phyloP scores from a whole-genome alignment of 53 echinoderm and acorn worm species.

The Echinarachnius parma region DNA sequence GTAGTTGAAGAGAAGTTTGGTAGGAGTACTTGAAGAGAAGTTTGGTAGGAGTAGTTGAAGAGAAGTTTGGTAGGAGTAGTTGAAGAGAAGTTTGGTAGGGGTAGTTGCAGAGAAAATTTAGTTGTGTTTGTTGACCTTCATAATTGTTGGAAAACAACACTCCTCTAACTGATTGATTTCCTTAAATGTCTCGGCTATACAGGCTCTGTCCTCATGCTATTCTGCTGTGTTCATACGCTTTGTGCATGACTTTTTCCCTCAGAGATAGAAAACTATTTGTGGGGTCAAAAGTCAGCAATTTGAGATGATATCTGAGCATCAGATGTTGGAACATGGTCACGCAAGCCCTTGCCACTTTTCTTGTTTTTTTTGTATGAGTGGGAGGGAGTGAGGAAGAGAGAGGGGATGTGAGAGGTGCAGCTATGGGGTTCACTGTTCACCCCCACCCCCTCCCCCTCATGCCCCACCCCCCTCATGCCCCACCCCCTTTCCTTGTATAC shows the following conservation, averaged over 20 bases:
- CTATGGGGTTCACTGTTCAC: background rate
- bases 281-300: conserved; percentile 29
- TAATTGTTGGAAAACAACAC: too few species aligned
- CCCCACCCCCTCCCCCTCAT: conserved; percentile 20
- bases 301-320: conserved; percentile 33
- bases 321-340: conserved; percentile 29
- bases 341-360: too few species aligned
- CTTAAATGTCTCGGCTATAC: background rate
- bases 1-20: too few species aligned
- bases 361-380: conserved; percentile 8
- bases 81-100: too few species aligned
- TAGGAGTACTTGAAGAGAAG: too few species aligned
- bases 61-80: too few species aligned
- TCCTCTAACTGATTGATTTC: too few species aligned
- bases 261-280: conserved; percentile 45
- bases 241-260: conserved; percentile 18
- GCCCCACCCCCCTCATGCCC: conserved; percentile 4
- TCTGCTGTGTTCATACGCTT: too few species aligned
- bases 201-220: background rate
- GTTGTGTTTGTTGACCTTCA: too few species aligned
- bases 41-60: too few species aligned
- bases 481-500: conserved; percentile 2
- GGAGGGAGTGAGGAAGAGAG: background rate
- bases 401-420: conserved; percentile 15
- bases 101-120: too few species aligned